Conservation (phyloP, 2,888 invertebrate species). For the Ennomos erosarius region DNA sequence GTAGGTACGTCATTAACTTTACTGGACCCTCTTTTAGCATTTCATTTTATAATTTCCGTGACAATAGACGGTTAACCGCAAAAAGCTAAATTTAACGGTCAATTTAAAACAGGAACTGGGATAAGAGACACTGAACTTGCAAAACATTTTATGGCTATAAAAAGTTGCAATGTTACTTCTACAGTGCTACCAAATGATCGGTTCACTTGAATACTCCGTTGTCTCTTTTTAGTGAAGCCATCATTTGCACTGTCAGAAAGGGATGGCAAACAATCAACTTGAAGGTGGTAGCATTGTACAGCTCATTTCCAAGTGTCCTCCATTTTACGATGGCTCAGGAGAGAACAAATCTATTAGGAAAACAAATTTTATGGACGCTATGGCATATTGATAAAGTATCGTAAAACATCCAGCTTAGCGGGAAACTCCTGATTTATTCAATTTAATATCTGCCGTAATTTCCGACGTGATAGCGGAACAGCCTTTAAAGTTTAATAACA, state of each 20-base stretch:
- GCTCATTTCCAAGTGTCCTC: conserved; percentile 18
- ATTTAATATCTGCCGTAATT: conserved; percentile 20
- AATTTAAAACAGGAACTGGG: conserved; percentile 30
- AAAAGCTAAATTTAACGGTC: conserved; percentile 26
- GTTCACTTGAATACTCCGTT: no score
- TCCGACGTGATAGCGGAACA: background rate
- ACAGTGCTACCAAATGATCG: background rate
- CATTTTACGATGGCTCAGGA: conserved; percentile 12
- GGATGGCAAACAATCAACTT: no score
- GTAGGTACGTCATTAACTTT: conserved; percentile 1
- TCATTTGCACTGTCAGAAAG: no score
- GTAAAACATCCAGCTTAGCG: conserved; percentile 14
- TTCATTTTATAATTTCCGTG: conserved; percentile 13
- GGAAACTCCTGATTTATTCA: conserved; percentile 18
- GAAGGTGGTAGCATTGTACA: background rate
- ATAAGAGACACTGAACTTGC: conserved; percentile 22
- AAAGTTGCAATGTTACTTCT: conserved; percentile 19
- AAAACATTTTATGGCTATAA: conserved; percentile 26
- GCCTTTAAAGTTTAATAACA: conserved; percentile 13
- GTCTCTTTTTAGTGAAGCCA: no score
- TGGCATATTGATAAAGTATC: conserved; percentile 28
- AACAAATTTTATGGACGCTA: conserved; percentile 25
- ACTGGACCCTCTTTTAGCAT: conserved; percentile 13
- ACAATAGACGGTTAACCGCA: conserved; percentile 17
- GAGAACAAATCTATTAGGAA: conserved; percentile 28